Conservation (phyloP, 2,797 vertebrate species). For the Oreortyx pictus region DNA sequence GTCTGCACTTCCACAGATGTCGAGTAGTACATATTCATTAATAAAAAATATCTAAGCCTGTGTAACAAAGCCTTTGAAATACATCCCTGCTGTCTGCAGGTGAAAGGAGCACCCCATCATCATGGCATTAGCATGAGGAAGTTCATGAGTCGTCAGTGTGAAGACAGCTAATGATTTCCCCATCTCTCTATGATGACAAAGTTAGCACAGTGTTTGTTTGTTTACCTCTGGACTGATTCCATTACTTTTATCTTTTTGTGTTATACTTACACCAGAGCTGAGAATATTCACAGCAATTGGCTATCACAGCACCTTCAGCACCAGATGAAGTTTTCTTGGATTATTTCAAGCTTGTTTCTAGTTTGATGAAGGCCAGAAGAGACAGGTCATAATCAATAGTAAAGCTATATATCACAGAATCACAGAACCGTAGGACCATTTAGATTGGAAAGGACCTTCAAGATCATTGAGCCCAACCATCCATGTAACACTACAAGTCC, state of each 20-base stretch:
- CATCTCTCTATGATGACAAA: not conserved
- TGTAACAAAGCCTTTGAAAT: slow-evolving; percentile 33
- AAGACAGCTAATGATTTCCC: not conserved
- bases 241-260: not conserved
- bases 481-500: not conserved
- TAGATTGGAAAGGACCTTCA: not conserved
- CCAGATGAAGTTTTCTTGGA: not conserved
- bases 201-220: not conserved
- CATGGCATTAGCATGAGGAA: not conserved
- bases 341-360: not conserved
- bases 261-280: not conserved
- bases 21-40: not conserved
- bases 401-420: too few relatives aligned
- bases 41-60: not conserved
- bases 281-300: not conserved
- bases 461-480: not conserved
- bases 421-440: too few relatives aligned
- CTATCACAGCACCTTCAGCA: not conserved
- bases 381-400: not conserved
- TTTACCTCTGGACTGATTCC: not conserved
- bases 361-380: not conserved
- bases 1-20: not conserved
- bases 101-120: slow-evolving; percentile 8
- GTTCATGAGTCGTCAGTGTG: slow-evolving; percentile 16
- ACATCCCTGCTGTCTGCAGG: not conserved